A percentile compares a stretch with the other conserved stretches of the same genome.
Conservation (phyloP, 2,113 vertebrate genomes). For the Otus sunia region DNA sequence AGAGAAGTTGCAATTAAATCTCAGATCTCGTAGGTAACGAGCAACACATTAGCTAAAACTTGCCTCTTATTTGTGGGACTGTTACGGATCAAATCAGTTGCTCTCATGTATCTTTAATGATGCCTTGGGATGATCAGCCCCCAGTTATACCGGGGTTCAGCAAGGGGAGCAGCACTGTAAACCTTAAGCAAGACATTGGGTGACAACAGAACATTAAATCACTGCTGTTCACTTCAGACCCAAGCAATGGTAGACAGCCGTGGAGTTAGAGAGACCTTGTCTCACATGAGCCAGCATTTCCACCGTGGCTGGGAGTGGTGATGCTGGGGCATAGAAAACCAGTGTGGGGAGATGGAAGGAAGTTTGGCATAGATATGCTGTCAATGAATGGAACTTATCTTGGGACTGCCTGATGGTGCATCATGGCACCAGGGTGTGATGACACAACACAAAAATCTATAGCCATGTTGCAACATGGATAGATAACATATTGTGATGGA, state of each 20-base stretch:
- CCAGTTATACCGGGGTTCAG: neutral
- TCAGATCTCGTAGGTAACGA: neutral
- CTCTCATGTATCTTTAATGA: neutral
- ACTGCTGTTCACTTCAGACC: neutral
- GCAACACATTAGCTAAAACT: neutral
- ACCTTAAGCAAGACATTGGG: neutral
- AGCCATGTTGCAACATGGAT: neutral
- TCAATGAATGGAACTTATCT: neutral
- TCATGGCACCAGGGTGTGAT: neutral
- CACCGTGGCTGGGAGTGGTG: accelerated
- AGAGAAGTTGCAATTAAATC: constrained; percentile 19
- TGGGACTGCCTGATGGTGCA: neutral
- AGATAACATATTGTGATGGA: neutral
- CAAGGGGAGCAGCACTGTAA: neutral
- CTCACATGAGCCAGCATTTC: neutral
- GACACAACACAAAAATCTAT: neutral
- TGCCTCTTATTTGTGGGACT: neutral
- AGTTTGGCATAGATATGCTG: neutral
- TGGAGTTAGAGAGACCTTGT: neutral
- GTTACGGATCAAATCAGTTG: neutral
- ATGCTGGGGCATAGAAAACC: neutral
- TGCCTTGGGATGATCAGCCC: neutral
- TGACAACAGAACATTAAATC: neutral
- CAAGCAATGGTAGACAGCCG: neutral
- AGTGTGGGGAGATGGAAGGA: neutral